Percentiles rank a stretch among this genome's conserved stretches.
These are phyloP conservation scores for Mizuhopecten yessoensis DNA, from an alignment of 1,140 invertebrate genomes.

Conservation along the genomic window DNA sequence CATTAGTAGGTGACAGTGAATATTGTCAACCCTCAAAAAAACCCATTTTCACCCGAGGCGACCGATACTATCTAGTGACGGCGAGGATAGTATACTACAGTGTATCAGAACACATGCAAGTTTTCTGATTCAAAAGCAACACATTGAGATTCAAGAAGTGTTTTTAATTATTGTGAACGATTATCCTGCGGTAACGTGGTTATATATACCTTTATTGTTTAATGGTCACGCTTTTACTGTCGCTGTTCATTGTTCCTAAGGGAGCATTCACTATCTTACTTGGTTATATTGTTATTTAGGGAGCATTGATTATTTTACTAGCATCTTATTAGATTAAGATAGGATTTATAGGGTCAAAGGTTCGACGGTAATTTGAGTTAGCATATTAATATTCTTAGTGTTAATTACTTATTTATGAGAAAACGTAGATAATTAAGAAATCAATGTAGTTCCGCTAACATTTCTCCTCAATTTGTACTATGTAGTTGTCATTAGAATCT, in stretches of 20 bases:
- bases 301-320: slow-evolving; percentile 4
- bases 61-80: too few species aligned
- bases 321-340: neutral
- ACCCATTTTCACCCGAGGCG: too few species aligned
- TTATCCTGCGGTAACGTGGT: too few species aligned
- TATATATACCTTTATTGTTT: neutral
- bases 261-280: neutral
- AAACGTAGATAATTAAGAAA: slow-evolving; percentile 34
- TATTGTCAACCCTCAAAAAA: too few species aligned
- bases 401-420: slow-evolving; percentile 16
- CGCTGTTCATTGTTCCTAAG: neutral
- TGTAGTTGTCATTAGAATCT: neutral
- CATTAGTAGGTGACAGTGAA: too few species aligned
- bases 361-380: neutral
- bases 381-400: neutral
- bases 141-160: too few species aligned
- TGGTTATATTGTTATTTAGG: neutral
- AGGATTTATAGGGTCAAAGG: slow-evolving; percentile 6
- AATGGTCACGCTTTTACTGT: neutral
- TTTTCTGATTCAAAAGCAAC: too few species aligned
- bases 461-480: neutral
- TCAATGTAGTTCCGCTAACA: neutral
- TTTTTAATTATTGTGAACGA: too few species aligned
- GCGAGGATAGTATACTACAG: too few species aligned
- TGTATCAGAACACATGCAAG: too few species aligned